Evolutionary conservation across 2,797 vertebrate genomes (phyloP), one percentile per base, ranked within the genome.

Genomic region (Alcedo atthis): DNA sequence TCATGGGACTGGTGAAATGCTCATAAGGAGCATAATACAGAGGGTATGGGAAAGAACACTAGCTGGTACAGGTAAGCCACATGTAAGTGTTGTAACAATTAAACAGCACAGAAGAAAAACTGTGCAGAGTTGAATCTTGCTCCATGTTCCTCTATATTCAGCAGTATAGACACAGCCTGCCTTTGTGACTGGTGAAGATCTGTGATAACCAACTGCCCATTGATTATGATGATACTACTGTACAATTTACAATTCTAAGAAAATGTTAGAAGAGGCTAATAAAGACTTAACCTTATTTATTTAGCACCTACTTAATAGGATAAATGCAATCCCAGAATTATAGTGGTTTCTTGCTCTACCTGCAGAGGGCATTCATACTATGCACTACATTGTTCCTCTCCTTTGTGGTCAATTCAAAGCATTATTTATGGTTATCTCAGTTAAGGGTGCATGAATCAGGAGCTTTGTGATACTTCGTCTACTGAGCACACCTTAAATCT

Each of bases 341-440:
- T 0, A 46, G 37, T 7, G 0, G 16, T 80, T 94, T 85, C 42
- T 33, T 55, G 28, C 89, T 90, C 58, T 69, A 15, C 90, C 96
- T 93, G 78, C 54, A 96, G 95, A 93, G 94, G 96, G 95, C 93
- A 78, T 89, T 87, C 73, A 35, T 49, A 90, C 64, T 59, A 58
- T 73, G 84, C 64, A 49, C 35, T 61, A 86, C 12, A 10, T 54
- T 51, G 9, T 67, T 85, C 32, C 30, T 64, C 17, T 49, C 48
- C 37, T 40, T 18, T 26, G 12, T 3, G 43, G 55, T 57, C 9
- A 55, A 85, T 58, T 63, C 35, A 37, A 68, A 37, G 57, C 30
- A n/a, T 81, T 85, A 17, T 45, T 81, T 82, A 21, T 32, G n/a
- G 9, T 79, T 74, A 46, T 64, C 40, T 90, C 48, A 49, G 49